Evolutionary conservation across 23 tunicate species (phyloP), one percentile per base, ranked within the genome.

Genomic region (Pegea sp.): DNA sequence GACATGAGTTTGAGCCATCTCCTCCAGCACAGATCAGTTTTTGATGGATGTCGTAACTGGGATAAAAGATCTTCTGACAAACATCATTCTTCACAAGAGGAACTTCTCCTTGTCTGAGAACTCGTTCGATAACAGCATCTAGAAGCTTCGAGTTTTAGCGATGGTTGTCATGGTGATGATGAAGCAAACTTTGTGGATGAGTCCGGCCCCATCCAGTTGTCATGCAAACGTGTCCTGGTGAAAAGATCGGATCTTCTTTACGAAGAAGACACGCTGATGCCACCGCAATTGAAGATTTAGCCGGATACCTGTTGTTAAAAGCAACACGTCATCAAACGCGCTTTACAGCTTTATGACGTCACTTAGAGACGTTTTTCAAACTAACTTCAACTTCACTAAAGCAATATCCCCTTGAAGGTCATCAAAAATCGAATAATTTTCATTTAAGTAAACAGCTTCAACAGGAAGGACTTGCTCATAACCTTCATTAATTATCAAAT

Each of bases 1-100:
- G 31, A 60, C 93, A 81, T 13, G 93, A 66, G 53, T 81, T 81
- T 4, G 65, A 34, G 6, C 81, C 93, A 22, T 61, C 62, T n/a
- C 81, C 93, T 33, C 93, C 93, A 20, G 93, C 93, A 30, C 93
- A 81, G 27, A 81, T 56, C 86, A 74, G 63, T 32, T 67, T 50
- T 29, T 72, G 70, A 26, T 72, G 66, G 16, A 81, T 65, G 8
- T 50, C 38, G 53, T 64, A 73, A 23, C 31, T 43, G 2, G 75
- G 44, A 60, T 44, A 58, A 57, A 49, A 81, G 34, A 62, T 56
- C 4, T 43, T 52, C 49, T 81, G 66, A 42, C 93, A 81, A 5
- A 53, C 48, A 6, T 66, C 68, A 18, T 72, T 65, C 11, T 52
- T 55, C 3, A 66, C 33, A 26, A 81, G 34, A 2, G 93, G 93